Evolutionary conservation across 2,797 vertebrate species (phyloP).

Genomic region (Coreius guichenoti): DNA sequence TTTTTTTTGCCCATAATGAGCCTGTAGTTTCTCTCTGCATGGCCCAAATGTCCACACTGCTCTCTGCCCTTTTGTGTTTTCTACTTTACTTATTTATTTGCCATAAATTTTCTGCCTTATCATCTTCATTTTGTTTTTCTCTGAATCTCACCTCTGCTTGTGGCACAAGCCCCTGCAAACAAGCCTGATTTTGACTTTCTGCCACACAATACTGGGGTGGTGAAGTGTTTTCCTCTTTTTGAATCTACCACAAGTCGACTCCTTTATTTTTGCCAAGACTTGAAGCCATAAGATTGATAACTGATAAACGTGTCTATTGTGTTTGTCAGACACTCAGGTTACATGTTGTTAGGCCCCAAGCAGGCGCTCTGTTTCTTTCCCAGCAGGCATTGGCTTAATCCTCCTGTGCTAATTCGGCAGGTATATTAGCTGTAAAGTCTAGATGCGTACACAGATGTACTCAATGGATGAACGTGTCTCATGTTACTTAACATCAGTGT

Average conservation of each 20-base stretch:
- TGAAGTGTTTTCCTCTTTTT: background rate
- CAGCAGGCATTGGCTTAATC: background rate
- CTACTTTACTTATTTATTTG: constrained; percentile 3
- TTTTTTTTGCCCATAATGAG: constrained; percentile 71
- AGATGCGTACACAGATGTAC: background rate
- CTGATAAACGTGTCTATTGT: background rate
- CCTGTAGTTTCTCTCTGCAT: constrained; percentile 54
- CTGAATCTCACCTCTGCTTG: background rate
- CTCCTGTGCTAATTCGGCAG: background rate
- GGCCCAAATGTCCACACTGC: background rate
- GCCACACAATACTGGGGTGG: background rate
- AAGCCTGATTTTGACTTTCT: background rate
- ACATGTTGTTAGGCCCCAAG: background rate
- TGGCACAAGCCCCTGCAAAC: background rate
- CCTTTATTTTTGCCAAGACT: background rate
- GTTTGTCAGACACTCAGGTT: background rate
- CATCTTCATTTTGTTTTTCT: background rate
- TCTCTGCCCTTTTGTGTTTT: background rate
- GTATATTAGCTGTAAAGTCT: background rate
- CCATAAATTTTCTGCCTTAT: constrained; percentile 1
- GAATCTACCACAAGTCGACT: background rate
- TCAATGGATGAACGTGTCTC: background rate
- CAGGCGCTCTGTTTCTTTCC: background rate
- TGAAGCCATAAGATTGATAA: background rate
- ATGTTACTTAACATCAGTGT: background rate